Percentiles rank a stretch among this genome's conserved stretches.
Conservation (phyloP, 2,113 vertebrate genomes). For the Panthera uncia region DNA sequence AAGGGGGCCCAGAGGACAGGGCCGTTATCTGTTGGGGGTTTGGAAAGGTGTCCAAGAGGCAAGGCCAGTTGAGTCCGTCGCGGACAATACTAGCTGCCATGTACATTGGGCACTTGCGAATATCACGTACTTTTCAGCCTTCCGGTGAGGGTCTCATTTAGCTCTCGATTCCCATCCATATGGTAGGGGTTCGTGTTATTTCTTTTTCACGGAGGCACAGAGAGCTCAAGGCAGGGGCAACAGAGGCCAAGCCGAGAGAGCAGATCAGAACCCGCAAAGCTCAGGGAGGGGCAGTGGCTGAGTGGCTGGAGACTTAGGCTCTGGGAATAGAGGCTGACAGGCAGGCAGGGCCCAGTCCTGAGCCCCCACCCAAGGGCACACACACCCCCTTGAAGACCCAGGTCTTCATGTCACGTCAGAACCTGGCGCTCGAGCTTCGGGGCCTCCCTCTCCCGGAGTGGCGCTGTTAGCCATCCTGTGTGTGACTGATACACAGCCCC, state of each 20-base stretch:
- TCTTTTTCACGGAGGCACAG: background rate
- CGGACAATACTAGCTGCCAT: too few relatives aligned
- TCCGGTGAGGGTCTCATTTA: background rate
- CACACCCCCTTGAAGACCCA: background rate
- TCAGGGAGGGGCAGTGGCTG: background rate
- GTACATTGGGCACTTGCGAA: background rate
- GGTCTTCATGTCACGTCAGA: background rate
- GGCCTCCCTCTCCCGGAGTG: background rate
- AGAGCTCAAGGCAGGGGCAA: background rate
- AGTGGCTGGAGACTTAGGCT: background rate
- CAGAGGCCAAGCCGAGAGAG: accelerated
- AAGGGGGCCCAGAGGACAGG: background rate
- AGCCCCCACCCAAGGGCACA: accelerated
- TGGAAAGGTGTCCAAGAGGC: background rate
- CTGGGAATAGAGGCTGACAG: background rate
- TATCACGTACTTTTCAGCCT: background rate
- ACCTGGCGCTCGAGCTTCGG: background rate
- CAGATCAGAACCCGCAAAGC: accelerated
- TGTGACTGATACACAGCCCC: background rate
- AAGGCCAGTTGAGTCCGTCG: background rate
- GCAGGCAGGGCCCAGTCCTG: background rate
- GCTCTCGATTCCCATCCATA: too few relatives aligned
- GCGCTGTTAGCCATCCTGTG: background rate
- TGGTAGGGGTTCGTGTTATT: accelerated
- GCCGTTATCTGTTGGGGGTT: background rate